Base-by-base conservation (phyloP, 1,140 invertebrate species). In the Galleria mellonella region DNA sequence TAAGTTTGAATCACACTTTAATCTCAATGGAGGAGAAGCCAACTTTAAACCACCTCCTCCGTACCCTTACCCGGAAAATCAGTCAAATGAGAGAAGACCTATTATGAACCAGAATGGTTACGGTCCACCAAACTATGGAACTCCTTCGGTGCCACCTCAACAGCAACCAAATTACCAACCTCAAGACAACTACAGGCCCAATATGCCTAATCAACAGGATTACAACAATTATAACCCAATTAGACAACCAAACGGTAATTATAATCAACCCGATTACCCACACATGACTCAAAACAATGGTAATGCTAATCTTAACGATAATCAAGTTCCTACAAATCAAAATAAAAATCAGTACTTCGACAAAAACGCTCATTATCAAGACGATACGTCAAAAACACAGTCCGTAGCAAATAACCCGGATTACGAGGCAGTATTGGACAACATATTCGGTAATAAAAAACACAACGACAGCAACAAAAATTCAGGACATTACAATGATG, bases 251-350 rank as follows among this genome's bases (percentile, higher is more conserved):
- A 32, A 37, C 17, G 28, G 12, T 7, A 38, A 39, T n/a, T 11
- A 48, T 17, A 12, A 38, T 30, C 9, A 10, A 43, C 47, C 39
- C 2, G 28, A 32, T 23, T 32, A 53, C 29, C 36, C 23, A 12
- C 33, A 51, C 32, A 47, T 23, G 17, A 6, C 6, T 6, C 11
- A 45, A 27, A 35, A 47, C 10, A 42, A 49, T 42, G 44, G 45
- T 5, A 43, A 47, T 29, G 7, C 17, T 27, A 13, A 39, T 15
- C 12, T 9, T 1, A 37, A 37, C 9, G 13, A 37, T 37, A 17
- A 37, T 17, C 9, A 23, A 23, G 17, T 23, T 23, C 17, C 17
- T 23, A 23, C 17, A 23, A 23, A 23, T 23, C 17, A 23, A 23
- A 23, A 23, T 6, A 23, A 23, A 23, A 23, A 23, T 23, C 2